Conservation (phyloP, 2,888 invertebrate genomes). For the Drosophila phalerata region DNA sequence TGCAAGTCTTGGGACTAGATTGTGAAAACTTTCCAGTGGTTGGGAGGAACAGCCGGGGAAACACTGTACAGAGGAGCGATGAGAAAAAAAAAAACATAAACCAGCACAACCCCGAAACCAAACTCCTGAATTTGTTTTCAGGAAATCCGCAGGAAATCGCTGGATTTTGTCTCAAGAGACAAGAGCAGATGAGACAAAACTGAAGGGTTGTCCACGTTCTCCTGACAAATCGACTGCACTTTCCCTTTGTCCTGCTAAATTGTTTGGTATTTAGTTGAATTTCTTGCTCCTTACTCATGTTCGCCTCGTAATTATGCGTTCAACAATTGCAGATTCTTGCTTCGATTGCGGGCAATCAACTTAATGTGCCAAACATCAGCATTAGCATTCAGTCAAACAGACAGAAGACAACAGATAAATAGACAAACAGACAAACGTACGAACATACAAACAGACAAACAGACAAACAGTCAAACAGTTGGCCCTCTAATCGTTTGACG, state of each 20-base stretch:
- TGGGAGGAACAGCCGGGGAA: background rate
- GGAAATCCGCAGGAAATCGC: slow-evolving; percentile 81
- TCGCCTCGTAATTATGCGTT: slow-evolving; percentile 68
- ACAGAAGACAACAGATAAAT: slow-evolving; percentile 13
- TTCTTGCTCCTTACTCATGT: slow-evolving; percentile 62
- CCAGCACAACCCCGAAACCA: slow-evolving; percentile 60
- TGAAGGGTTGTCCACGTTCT: slow-evolving; percentile 67
- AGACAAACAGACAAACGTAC: slow-evolving; percentile 7
- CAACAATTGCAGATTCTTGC: slow-evolving; percentile 68
- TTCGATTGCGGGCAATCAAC: slow-evolving; percentile 74
- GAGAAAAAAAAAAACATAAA: background rate
- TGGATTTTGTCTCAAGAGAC: slow-evolving; percentile 64
- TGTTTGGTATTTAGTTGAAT: slow-evolving; percentile 66
- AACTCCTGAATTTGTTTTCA: slow-evolving; percentile 76
- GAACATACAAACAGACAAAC: slow-evolving; percentile 10
- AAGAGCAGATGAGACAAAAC: slow-evolving; percentile 17
- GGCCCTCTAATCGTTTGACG: slow-evolving; percentile 73
- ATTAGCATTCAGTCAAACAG: slow-evolving; percentile 64
- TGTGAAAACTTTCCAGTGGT: slow-evolving; percentile 43
- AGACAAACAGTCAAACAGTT: slow-evolving; percentile 35
- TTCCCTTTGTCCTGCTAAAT: slow-evolving; percentile 48
- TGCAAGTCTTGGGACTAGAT: slow-evolving; percentile 48
- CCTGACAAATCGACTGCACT: slow-evolving; percentile 54
- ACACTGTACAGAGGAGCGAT: background rate
- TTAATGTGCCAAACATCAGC: slow-evolving; percentile 76